A percentile compares a stretch with the other conserved stretches of the same genome.
These are phyloP conservation scores for Agonum fuliginosum DNA, from an alignment of 2,888 invertebrate genomes.

Conservation along the genomic window DNA sequence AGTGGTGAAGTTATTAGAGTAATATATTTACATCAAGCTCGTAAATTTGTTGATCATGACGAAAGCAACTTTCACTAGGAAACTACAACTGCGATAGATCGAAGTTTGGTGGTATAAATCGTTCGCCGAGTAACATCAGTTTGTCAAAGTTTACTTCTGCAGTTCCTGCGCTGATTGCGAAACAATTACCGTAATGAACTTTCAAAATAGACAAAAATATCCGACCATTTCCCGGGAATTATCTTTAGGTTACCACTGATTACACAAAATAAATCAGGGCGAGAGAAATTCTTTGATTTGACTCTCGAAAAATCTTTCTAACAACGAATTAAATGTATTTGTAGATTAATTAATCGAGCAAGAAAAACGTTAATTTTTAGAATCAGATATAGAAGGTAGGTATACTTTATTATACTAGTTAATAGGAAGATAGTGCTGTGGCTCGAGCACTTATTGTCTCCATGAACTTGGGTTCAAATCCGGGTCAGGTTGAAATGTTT, in stretches of 20 bases:
- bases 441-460: no score
- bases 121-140: slow-evolving; percentile 39
- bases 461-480: no score
- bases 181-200: slow-evolving; percentile 37
- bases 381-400: no score
- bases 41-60: slow-evolving; percentile 9
- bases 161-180: slow-evolving; percentile 35
- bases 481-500: no score
- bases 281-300: no score
- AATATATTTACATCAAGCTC: not conserved
- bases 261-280: slow-evolving; percentile 29
- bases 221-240: slow-evolving; percentile 5
- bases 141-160: slow-evolving; percentile 41
- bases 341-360: no score
- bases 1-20: not conserved
- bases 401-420: no score
- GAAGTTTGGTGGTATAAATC: slow-evolving; percentile 31
- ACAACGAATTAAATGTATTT: no score
- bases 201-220: slow-evolving; percentile 36
- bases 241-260: slow-evolving; percentile 11
- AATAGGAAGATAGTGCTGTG: no score
- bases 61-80: slow-evolving; percentile 37
- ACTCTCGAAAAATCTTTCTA: no score
- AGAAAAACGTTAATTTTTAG: no score
- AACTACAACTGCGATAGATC: slow-evolving; percentile 5